Conservation (phyloP, 2,797 vertebrate species). For the Catharus ustulatus region DNA sequence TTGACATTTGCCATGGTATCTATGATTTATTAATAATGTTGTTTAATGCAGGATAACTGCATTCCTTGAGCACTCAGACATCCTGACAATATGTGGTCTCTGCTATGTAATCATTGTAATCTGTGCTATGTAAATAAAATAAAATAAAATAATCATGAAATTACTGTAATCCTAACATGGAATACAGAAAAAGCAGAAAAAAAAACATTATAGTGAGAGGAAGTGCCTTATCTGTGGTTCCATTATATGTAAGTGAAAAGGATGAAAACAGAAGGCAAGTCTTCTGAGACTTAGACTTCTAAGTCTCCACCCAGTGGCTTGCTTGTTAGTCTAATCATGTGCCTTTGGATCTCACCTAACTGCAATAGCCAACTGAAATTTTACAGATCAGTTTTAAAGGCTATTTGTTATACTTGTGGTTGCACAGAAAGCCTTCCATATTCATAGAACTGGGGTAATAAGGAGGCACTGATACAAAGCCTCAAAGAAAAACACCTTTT, state of each 20-base stretch:
- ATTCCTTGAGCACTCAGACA: neutral
- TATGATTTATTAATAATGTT: slow-evolving; percentile 31
- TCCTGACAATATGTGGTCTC: neutral
- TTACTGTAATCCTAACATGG: neutral
- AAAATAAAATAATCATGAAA: no score
- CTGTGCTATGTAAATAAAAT: neutral
- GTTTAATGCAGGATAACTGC: neutral
- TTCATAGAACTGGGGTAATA: neutral
- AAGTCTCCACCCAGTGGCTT: neutral
- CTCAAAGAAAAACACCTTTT: neutral
- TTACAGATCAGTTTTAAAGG: neutral
- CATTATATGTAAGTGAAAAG: neutral
- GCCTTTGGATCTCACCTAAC: neutral
- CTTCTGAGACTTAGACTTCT: neutral
- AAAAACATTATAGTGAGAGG: neutral
- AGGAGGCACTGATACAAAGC: neutral
- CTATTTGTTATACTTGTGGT: neutral
- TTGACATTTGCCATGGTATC: neutral
- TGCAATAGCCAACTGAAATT: neutral
- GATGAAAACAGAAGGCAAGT: neutral
- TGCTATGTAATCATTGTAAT: neutral
- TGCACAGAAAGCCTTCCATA: neutral
- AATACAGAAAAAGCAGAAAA: neutral
- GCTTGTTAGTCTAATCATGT: neutral
- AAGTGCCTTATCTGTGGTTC: neutral